These are phyloP conservation scores for Eurypyga helias DNA, from an alignment of 2,113 vertebrate species.

Conservation along the genomic window DNA sequence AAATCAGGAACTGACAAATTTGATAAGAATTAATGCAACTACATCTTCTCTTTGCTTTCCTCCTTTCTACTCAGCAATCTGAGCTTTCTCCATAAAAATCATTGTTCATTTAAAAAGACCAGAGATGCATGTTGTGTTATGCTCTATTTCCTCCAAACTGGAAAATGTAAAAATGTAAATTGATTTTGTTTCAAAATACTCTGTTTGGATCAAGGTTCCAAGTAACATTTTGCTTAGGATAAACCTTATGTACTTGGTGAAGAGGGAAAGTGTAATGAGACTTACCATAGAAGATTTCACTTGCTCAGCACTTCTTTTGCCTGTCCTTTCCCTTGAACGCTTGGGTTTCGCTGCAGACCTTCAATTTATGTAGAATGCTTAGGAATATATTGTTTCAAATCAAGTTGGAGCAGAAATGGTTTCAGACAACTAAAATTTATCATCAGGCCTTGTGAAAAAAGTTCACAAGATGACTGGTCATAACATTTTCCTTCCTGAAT, in stretches of 20 bases:
- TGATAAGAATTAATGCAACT: slow-evolving; percentile 24
- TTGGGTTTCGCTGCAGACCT: background rate
- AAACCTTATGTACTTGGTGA: background rate
- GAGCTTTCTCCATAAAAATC: slow-evolving; percentile 51
- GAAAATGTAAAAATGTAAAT: slow-evolving; percentile 12
- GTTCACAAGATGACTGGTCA: background rate
- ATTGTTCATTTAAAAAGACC: slow-evolving; percentile 52
- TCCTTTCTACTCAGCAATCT: slow-evolving; percentile 52
- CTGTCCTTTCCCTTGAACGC: background rate
- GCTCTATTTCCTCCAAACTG: slow-evolving; percentile 37
- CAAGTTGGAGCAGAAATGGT: background rate
- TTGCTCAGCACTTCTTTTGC: background rate
- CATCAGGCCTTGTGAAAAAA: background rate
- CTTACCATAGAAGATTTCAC: background rate
- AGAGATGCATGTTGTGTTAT: slow-evolving; percentile 5
- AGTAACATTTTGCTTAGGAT: background rate
- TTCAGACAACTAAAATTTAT: background rate
- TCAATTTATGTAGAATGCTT: background rate
- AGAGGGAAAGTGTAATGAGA: background rate
- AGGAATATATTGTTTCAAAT: slow-evolving; percentile 29
- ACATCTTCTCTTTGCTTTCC: slow-evolving; percentile 1
- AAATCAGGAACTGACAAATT: slow-evolving; percentile 34
- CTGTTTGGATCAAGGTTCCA: background rate
- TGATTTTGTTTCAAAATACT: slow-evolving; percentile 6
- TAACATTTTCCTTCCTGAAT: background rate